These are phyloP conservation scores for Passerina amoena DNA, from an alignment of 2,113 vertebrate species.

Conservation along the genomic window DNA sequence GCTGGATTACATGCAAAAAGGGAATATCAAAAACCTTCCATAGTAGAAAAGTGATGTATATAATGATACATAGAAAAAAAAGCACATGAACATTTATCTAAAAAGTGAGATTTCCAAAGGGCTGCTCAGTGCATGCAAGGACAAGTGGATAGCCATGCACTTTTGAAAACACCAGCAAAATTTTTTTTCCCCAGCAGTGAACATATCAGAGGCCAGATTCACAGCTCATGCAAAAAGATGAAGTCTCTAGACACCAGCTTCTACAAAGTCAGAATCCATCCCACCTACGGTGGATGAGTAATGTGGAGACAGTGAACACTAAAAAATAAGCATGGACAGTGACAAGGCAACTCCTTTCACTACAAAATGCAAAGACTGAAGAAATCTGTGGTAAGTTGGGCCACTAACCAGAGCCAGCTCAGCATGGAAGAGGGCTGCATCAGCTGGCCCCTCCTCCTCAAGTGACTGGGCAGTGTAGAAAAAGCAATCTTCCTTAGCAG, in stretches of 20 bases:
- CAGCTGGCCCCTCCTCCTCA: conserved; percentile 82
- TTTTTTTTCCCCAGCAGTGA: not conserved
- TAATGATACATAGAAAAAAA: not conserved
- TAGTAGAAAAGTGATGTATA: not conserved
- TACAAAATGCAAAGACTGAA: conserved; percentile 14
- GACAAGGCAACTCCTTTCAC: not conserved
- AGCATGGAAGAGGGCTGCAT: conserved; percentile 87
- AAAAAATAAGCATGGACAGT: conserved; percentile 1
- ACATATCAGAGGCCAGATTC: not conserved
- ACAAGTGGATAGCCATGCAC: not conserved
- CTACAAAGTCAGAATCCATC: not conserved
- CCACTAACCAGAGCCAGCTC: conserved; percentile 93
- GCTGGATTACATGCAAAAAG: not conserved
- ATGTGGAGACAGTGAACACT: not conserved
- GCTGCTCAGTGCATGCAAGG: not conserved
- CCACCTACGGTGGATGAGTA: not conserved
- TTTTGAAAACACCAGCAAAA: not conserved
- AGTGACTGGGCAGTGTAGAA: conserved; percentile 81
- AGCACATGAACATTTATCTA: not conserved
- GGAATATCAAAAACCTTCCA: not conserved
- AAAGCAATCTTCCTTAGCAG: conserved; percentile 86
- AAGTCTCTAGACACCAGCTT: not conserved
- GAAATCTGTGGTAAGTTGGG: conserved; percentile 41
- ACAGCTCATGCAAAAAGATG: not conserved
- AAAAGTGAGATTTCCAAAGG: not conserved